phyloP scores from a whole-genome alignment of 1,140 invertebrate genomes.

The Aphelenchoides besseyi region DNA sequence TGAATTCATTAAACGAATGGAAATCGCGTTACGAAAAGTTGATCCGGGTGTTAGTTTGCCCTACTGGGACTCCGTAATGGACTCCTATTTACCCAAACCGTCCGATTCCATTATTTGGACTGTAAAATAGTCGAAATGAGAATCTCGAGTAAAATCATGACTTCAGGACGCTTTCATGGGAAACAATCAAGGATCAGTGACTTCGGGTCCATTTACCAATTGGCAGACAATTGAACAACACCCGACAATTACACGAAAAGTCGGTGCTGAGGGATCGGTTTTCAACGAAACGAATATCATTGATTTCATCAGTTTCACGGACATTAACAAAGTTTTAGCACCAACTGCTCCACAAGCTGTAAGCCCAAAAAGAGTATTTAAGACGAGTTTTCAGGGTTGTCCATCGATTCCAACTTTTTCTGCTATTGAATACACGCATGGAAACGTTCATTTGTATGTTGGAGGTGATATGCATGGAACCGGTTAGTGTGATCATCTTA shows the following conservation, averaged over 20 bases:
- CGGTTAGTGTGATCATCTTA: no score
- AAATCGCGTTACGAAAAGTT: slow-evolving; percentile 24
- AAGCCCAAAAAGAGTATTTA: no score
- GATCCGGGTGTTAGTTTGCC: slow-evolving; percentile 18
- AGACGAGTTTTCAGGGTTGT: slow-evolving; percentile 38
- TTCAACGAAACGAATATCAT: slow-evolving; percentile 14
- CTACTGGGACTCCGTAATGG: slow-evolving; percentile 23
- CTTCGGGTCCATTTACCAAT: neutral
- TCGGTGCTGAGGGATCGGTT: slow-evolving; percentile 16
- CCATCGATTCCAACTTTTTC: slow-evolving; percentile 31
- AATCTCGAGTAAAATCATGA: no score
- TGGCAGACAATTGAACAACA: slow-evolving; percentile 3
- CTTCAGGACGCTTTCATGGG: slow-evolving; percentile 16
- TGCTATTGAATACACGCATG: slow-evolving; percentile 52
- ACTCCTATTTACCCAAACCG: slow-evolving; percentile 21
- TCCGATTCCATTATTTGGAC: slow-evolving; percentile 26
- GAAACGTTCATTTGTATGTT: slow-evolving; percentile 55
- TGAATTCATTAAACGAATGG: slow-evolving; percentile 13
- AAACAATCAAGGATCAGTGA: neutral
- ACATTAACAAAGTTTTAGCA: slow-evolving; percentile 12
- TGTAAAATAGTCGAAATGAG: neutral
- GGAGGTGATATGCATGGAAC: slow-evolving; percentile 52
- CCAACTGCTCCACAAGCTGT: slow-evolving; percentile 16
- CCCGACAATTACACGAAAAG: slow-evolving; percentile 8
- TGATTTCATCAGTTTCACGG: neutral